Evolutionary conservation across 2,113 vertebrate species (phyloP).

Genomic region (Gallinago jamesoni): DNA sequence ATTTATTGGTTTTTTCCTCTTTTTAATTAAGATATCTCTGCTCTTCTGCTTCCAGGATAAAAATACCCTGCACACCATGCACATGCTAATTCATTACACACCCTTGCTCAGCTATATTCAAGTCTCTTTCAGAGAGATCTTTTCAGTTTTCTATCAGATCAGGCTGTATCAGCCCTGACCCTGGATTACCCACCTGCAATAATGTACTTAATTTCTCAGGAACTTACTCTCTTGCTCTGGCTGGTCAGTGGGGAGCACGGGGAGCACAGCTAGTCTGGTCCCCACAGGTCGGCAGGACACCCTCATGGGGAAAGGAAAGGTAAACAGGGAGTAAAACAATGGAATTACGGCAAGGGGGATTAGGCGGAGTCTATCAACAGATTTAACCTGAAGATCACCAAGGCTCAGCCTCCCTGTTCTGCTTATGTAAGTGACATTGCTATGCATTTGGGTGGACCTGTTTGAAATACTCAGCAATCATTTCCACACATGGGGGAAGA

Average conservation of each 20-base stretch:
- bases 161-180: neutral
- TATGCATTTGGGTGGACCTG: neutral
- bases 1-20: neutral
- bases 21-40: neutral
- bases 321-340: neutral
- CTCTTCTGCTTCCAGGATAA: neutral
- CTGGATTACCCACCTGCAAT: neutral
- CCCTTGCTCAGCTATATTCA: neutral
- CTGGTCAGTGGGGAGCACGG: too few species aligned
- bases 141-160: neutral
- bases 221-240: neutral
- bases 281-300: neutral
- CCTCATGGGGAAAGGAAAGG: neutral
- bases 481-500: fast-evolving
- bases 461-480: neutral
- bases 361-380: neutral
- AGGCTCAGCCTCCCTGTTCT: neutral
- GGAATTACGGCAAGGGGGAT: neutral
- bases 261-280: neutral
- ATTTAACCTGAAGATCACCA: neutral
- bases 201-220: neutral
- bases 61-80: neutral
- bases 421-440: neutral
- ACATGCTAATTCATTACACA: neutral
- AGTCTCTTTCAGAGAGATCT: neutral